A percentile compares a stretch with the other conserved stretches of the same genome.
phyloP scores from a whole-genome alignment of 1,140 invertebrate genomes.

The Drosophila truncata region DNA sequence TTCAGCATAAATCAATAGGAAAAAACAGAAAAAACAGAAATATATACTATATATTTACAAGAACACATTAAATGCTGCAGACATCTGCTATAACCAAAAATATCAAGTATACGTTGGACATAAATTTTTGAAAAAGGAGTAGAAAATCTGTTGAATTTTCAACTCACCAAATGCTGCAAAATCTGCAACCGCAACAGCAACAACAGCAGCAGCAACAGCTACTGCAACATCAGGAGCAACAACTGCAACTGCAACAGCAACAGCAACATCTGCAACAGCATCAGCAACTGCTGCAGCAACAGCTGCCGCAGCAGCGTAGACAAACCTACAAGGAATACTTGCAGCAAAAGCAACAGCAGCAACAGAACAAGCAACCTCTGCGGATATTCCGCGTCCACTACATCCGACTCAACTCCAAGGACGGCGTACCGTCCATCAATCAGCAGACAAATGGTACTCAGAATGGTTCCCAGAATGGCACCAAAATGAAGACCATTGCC shows the following conservation, averaged over 20 bases:
- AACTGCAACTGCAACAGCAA: constrained; percentile 22
- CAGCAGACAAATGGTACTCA: constrained; percentile 36
- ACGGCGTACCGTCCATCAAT: constrained; percentile 60
- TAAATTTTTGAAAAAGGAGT: background rate
- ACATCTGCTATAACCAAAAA: constrained; percentile 7
- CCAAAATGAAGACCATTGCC: constrained; percentile 88
- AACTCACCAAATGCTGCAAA: constrained; percentile 72
- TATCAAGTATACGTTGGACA: constrained; percentile 13
- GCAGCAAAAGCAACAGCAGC: constrained; percentile 69
- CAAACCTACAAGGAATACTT: constrained; percentile 72
- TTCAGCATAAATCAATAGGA: constrained; percentile 3
- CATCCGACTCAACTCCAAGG: constrained; percentile 77
- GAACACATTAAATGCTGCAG: background rate
- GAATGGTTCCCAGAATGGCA: constrained; percentile 46
- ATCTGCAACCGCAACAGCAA: constrained; percentile 62
- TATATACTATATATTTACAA: constrained; percentile 10
- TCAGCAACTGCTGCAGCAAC: constrained; percentile 48
- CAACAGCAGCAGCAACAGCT: constrained; percentile 37
- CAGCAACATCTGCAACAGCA: constrained; percentile 34
- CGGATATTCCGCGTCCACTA: constrained; percentile 81
- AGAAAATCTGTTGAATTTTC: background rate
- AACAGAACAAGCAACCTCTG: constrained; percentile 60
- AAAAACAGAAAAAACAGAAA: constrained; percentile 6
- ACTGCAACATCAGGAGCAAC: constrained; percentile 41
- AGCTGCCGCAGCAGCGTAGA: constrained; percentile 62